These are phyloP conservation scores for Hyperoodon ampullatus DNA, from an alignment of 2,113 vertebrate species.

Conservation along the genomic window DNA sequence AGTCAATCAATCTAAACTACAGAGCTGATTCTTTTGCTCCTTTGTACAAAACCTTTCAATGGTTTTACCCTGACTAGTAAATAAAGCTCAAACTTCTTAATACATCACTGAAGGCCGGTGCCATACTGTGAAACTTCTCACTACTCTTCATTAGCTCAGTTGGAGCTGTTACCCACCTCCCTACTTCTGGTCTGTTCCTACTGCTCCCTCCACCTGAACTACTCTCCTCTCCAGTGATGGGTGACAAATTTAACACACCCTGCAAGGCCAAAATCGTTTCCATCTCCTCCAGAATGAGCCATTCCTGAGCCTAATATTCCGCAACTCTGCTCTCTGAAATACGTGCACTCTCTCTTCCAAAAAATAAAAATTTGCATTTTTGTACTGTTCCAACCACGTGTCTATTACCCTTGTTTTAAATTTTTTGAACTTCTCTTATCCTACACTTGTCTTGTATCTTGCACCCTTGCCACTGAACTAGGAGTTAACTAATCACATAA, in stretches of 20 bases:
- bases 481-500: background rate
- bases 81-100: background rate
- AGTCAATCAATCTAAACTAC: background rate
- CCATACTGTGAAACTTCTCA: background rate
- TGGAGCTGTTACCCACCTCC: background rate
- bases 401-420: background rate
- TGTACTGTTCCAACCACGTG: background rate
- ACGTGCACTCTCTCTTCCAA: background rate
- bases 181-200: background rate
- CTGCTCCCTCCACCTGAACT: background rate
- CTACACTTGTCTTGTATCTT: background rate
- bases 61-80: background rate
- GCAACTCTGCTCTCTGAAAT: background rate
- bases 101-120: background rate
- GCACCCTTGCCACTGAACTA: background rate
- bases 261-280: background rate
- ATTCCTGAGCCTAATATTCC: background rate
- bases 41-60: background rate
- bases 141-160: accelerated
- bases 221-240: background rate
- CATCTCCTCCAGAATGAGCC: background rate
- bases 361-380: background rate
- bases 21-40: background rate
- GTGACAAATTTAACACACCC: background rate
- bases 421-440: background rate